phyloP scores from a whole-genome alignment of 1,140 invertebrate species.

The Nylanderia fulva region DNA sequence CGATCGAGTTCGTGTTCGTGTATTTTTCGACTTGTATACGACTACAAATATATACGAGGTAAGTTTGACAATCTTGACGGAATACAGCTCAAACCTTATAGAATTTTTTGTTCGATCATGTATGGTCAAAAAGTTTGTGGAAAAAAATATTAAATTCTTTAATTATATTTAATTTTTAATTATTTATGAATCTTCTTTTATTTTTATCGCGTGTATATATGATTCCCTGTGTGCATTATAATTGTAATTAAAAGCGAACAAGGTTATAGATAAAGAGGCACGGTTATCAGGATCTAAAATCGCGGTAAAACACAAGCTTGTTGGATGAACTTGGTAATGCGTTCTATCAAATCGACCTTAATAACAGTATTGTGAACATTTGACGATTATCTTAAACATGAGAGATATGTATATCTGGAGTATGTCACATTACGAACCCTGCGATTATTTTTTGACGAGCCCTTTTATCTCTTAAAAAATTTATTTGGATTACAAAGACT shows the following conservation, averaged over 20 bases:
- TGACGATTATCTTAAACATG: slow-evolving; percentile 21
- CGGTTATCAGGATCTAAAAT: slow-evolving; percentile 27
- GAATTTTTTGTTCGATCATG: not conserved
- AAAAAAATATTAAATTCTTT: not conserved
- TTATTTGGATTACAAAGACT: not conserved
- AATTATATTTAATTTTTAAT: not conserved
- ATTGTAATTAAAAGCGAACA: slow-evolving; percentile 7
- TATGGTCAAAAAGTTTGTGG: not conserved
- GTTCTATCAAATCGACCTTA: slow-evolving; percentile 3
- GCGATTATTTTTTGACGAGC: not conserved
- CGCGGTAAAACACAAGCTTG: slow-evolving; percentile 26
- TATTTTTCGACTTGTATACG: slow-evolving; percentile 16
- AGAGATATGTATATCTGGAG: not conserved
- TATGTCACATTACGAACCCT: not conserved
- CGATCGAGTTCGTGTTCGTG: slow-evolving; percentile 18
- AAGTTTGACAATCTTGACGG: slow-evolving; percentile 9
- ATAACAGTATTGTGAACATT: slow-evolving; percentile 4
- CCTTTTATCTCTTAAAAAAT: not conserved
- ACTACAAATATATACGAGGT: not conserved
- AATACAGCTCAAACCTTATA: not conserved
- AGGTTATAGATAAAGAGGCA: slow-evolving; percentile 23
- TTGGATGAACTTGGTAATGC: slow-evolving; percentile 19
- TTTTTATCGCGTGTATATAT: not conserved
- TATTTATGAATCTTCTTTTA: not conserved
- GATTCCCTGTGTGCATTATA: not conserved